phyloP scores from a whole-genome alignment of 2,888 invertebrate genomes.

The Torymus aiolomorphi region DNA sequence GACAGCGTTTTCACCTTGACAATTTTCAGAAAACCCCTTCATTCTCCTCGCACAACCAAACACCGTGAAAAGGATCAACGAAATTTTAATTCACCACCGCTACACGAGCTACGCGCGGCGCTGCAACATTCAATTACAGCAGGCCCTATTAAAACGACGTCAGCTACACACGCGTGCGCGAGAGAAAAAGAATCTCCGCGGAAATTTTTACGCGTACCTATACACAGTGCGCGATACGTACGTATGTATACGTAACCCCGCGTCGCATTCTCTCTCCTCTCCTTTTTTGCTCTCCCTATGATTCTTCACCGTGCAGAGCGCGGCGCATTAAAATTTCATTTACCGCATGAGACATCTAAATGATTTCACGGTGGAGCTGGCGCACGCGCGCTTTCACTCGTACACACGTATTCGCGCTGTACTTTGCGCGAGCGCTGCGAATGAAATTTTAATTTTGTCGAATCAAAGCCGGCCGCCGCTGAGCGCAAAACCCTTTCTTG shows the following conservation, averaged over 20 bases:
- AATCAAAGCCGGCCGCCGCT: conserved; percentile 38
- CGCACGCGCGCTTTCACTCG: neutral
- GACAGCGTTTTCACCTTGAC: too few relatives aligned
- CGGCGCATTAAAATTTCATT: conserved; percentile 61
- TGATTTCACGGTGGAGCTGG: conserved; percentile 62
- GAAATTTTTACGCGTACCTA: too few relatives aligned
- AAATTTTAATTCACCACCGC: conserved; percentile 1
- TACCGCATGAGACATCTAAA: conserved; percentile 60
- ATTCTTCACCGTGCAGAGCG: neutral
- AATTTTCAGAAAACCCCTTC: too few relatives aligned
- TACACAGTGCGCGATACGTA: neutral
- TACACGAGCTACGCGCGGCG: too few relatives aligned
- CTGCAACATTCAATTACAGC: too few relatives aligned
- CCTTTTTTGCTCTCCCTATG: too few relatives aligned
- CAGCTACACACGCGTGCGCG: neutral
- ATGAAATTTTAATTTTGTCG: conserved; percentile 53
- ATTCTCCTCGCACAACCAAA: too few relatives aligned
- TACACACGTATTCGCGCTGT: conserved; percentile 8
- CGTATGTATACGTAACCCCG: neutral
- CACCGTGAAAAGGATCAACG: too few relatives aligned
- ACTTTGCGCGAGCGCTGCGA: neutral
- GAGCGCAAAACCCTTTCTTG: conserved; percentile 5
- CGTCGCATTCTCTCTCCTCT: too few relatives aligned
- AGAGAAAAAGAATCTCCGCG: too few relatives aligned
- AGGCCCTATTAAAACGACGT: conserved; percentile 21